These are phyloP conservation scores for Euspilapteryx auroguttella DNA, from an alignment of 2,888 invertebrate species.

Conservation along the genomic window DNA sequence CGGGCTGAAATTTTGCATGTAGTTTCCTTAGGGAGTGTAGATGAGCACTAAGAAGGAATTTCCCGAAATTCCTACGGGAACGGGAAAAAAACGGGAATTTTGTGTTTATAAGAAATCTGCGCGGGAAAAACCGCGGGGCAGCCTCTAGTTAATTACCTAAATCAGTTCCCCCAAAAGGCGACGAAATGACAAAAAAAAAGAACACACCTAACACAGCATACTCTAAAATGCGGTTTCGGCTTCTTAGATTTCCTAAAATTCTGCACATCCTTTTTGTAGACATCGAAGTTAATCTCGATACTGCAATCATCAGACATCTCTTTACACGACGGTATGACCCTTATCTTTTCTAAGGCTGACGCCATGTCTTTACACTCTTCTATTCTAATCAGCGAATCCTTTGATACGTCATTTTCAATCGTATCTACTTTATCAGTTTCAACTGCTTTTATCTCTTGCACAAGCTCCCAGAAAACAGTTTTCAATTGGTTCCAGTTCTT, in stretches of 20 bases:
- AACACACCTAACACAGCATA: too few relatives aligned
- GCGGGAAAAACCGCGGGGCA: too few relatives aligned
- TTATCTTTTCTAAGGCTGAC: constrained; percentile 26
- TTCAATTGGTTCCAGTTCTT: constrained; percentile 36
- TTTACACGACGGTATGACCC: constrained; percentile 24
- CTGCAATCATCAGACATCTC: constrained; percentile 12
- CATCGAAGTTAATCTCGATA: constrained; percentile 35
- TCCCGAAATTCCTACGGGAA: too few relatives aligned
- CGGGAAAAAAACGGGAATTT: too few relatives aligned
- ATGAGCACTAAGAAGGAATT: too few relatives aligned
- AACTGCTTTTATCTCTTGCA: constrained; percentile 15
- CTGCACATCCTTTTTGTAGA: constrained; percentile 39
- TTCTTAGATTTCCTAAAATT: constrained; percentile 35
- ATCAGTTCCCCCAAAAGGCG: too few relatives aligned
- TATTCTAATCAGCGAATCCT: constrained; percentile 21
- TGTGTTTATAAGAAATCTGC: too few relatives aligned
- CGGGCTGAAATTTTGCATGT: too few relatives aligned
- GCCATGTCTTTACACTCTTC: constrained; percentile 26
- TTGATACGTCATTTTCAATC: constrained; percentile 11
- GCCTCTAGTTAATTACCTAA: too few relatives aligned
- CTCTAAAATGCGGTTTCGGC: constrained; percentile 39
- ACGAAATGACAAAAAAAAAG: too few relatives aligned
- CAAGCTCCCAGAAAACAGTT: constrained; percentile 22
- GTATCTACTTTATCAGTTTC: constrained; percentile 14
- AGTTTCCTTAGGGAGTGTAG: too few relatives aligned